Evolutionary conservation across 2,888 invertebrate genomes (phyloP), one percentile per base, ranked within the genome.

Genomic region (Apamea monoglypha): DNA sequence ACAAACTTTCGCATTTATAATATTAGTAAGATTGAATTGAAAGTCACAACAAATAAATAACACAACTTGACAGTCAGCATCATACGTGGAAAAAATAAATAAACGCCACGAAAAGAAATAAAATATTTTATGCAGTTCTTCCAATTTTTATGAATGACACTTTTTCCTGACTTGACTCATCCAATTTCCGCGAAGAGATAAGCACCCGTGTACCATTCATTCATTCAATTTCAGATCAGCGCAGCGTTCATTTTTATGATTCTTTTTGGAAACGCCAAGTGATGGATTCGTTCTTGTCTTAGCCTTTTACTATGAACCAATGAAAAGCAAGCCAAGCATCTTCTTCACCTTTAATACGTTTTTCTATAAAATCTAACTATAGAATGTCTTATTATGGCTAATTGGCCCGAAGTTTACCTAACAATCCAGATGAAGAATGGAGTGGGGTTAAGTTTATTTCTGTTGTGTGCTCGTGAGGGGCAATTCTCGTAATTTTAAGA

Each of bases 111-210:
- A 71, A 61, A 70, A 16, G 0, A n/a, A 50, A 78, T 59, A 72
- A 68, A 72, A n/a, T 18, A 73, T 66, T 61, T 59, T 18, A 78
- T 64, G 44, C 64, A 73, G 6, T 66, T 79, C 32, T 50, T 40
- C 8, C 36, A 36, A 47, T 74, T 70, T 82, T 53, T 61, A 74
- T 70, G 64, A 66, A 79, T 44, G 59, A 18, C 71, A 47, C 18
- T 53, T 82, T 74, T 72, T 25, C 40, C 18, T 29, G 81, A 74
- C 66, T 14, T 40, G 73, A 71, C 40, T 85, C 85, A 68, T 85
- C n/a, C 71, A 74, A 72, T 83, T 85, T 85, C 82, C 84, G 53
- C 25, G 21, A 66, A 40, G 44, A 64, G 84, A 82, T 84, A 82
- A 74, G 40, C 63, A 36, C 47, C 64, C 80, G 50, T 53, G n/a